Evolutionary conservation across 64 coral and sea anemone species (phyloP), one percentile per base, ranked within the genome.

Genomic region (Astreopora myriophthalma): DNA sequence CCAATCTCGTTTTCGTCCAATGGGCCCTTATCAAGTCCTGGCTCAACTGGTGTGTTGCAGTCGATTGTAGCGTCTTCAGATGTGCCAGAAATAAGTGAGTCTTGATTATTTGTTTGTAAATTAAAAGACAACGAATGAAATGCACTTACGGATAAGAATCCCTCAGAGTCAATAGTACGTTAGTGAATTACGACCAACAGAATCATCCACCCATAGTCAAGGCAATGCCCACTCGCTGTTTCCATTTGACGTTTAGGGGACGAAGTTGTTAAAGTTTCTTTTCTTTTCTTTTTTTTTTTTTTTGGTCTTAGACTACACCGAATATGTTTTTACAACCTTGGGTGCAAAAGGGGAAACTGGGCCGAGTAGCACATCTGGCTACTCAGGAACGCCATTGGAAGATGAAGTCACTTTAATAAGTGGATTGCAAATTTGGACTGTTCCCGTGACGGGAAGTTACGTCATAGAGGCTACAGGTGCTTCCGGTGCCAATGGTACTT

Each of bases 381-480:
- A 89, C 20, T 17, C 12, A 24, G 73, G 57, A 79, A 89, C 73
- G 6, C 9, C 46, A 29, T 34, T 89, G 28, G 71, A 66, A 48
- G 71, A 55, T 23, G 5, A 24, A 4, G 73, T 89, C 19, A 46
- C 16, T 25, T 35, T 89, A n/a, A n/a, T n/a, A n/a, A n/a, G n/a
- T n/a, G n/a, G n/a, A n/a, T n/a, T n/a, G n/a, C n/a, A n/a, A n/a
- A 22, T 67, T 31, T 89, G 87, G 87, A 39, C 24, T 42, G 87
- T 89, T 22, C 87, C 87, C 25, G 14, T n/a, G 57, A 77, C 87
- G 9, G 48, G 46, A 30, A 31, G 13, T 16, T 89, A 89, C 73
- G 73, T 77, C 73, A 89, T 89, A 20, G 87, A 89, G 63, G 73
- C 71, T 8, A 29, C 13, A 3, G 87, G 87, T 14, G 87, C 87